Base-by-base conservation (phyloP, 1,140 invertebrate species). In the Seison nebaliae region DNA sequence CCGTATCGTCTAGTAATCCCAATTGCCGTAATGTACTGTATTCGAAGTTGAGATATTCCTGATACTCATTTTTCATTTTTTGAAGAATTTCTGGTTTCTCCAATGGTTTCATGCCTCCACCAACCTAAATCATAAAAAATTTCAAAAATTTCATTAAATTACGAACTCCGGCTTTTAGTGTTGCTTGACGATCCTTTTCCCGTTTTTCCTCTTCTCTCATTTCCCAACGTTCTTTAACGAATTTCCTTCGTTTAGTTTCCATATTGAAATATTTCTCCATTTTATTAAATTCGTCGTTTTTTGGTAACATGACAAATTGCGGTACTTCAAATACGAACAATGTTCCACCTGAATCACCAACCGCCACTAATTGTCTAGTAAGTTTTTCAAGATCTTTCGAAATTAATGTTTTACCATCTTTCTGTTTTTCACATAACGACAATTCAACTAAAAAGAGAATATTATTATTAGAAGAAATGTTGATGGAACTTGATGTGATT, bases 291-390 rank as follows among this genome's bases (percentile, higher is more conserved):
- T 40, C 38, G 5, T 28, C 30, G 24, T 22, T 35, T 14, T 34
- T 18, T 22, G 18, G 12, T 34, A 22, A 14, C 28, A 30, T 23
- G 19, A 40, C 36, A 44, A 51, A 56, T 52, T 50, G 56, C 6
- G 57, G 55, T 36, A 61, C 53, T 36, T 59, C 55, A 26, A 59
- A 44, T n/a, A 60, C 52, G 43, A 59, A 57, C 12, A 60, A 44
- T 2, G 56, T 59, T 7, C 57, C 59, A 30, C 48, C 45, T 35
- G 40, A 48, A 40, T 61, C 59, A 28, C 59, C 59, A 14, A 60
- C 48, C 12, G 55, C 57, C 38, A 61, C 31, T 3, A 59, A 40
- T 30, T 59, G 55, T 43, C 57, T 53, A 33, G 54, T 55, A 15
- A 48, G 54, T 55, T 42, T 12, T 43, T 42, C 35, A 28, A 33